Base-by-base conservation (phyloP, 2,888 invertebrate genomes). In the Cristatella mucedo region DNA sequence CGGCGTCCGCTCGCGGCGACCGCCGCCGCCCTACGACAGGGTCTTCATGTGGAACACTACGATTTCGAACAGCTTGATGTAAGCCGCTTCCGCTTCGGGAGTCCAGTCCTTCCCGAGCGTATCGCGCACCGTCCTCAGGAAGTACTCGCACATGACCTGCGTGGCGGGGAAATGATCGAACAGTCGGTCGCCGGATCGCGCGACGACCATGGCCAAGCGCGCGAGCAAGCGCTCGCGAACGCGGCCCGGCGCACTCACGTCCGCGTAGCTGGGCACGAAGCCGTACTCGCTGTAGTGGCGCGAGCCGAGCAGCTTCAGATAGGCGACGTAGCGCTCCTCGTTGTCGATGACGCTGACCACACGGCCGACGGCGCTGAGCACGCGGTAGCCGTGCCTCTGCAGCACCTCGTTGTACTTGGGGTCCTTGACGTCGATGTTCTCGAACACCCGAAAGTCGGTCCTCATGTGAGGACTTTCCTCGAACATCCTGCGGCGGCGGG, bases 341-440 rank as follows among this genome's bases (percentile, higher is more conserved):
- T 24, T 5, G 24, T 24, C 15, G 4, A 36, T 6, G 18, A 29
- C n/a, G 3, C 26, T 29, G 4, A 36, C 18, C 4, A 36, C 36
- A 6, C 4, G 22, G 4, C 36, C 36, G 6, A 36, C 36, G 5
- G 36, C 21, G 4, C 6, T 3, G 13, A 26, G 22, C 24, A 36
- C 36, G 22, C 36, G 9, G 13, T 29, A 26, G 36, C 36, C 36
- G 24, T 36, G 36, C 18, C 36, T 36, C 15, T 36, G 36, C 24
- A 36, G 24, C 4, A 36, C 36, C 24, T 36, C 36, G 18, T 36
- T 36, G 24, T 36, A 36, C 9, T 36, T 15, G 4, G 22, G 13
- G 15, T 36, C 36, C 4, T 36, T 22, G 4, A 36, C 36, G 4
- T 36, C 6, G 5, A 36, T 36, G 21, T 36, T 13, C 4, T 11